Evolutionary conservation across 2,113 vertebrate species (phyloP).

Genomic region (Heterotis niloticus): DNA sequence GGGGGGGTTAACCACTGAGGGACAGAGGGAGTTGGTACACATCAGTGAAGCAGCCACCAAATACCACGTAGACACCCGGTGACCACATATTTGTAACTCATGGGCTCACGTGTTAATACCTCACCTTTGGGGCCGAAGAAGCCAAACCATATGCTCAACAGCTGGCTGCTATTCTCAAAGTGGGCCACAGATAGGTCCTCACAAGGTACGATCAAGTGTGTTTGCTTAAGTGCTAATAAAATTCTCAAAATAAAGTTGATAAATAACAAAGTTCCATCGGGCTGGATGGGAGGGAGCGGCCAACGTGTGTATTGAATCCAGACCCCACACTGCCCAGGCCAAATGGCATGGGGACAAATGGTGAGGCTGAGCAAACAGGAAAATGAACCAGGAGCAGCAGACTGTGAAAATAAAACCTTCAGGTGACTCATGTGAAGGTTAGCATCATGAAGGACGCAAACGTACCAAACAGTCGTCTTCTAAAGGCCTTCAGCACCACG

Average conservation of each 20-base stretch:
- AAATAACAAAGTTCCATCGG: conserved; percentile 17
- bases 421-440: too few relatives aligned
- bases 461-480: too few relatives aligned
- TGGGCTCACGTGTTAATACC: too few relatives aligned
- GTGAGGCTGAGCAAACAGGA: background rate
- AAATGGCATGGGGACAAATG: background rate
- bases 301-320: conserved; percentile 8
- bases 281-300: background rate
- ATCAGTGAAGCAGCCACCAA: background rate
- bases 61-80: background rate
- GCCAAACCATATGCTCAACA: background rate
- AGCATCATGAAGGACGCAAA: too few relatives aligned
- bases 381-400: background rate
- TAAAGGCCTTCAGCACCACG: too few relatives aligned
- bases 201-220: background rate
- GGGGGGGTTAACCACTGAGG: too few relatives aligned
- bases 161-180: background rate
- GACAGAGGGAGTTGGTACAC: too few relatives aligned
- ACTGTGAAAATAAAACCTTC: background rate
- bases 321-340: background rate
- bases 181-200: conserved; percentile 1
- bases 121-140: background rate
- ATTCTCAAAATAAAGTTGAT: conserved; percentile 2
- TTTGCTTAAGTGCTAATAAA: background rate
- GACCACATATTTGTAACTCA: background rate